Percentiles rank a stretch among this genome's conserved stretches.
These are phyloP conservation scores for Pseudachorutes palmiensis DNA, from an alignment of 1,140 invertebrate species.

Conservation along the genomic window DNA sequence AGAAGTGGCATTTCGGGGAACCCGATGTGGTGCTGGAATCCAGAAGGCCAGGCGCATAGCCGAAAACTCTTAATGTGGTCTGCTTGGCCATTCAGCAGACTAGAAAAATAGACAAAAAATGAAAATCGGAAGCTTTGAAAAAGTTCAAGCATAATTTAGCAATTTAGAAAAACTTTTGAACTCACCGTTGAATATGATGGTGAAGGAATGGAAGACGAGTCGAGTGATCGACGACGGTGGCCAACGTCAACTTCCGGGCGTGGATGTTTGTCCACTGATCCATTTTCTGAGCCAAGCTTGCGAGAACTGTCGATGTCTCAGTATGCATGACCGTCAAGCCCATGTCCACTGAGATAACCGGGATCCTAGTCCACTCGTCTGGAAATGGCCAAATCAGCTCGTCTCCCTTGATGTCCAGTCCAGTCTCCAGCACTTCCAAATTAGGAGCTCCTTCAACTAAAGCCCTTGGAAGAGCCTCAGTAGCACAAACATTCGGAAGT, in stretches of 20 bases:
- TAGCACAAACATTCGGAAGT: neutral
- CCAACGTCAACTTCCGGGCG: neutral
- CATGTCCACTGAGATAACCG: neutral
- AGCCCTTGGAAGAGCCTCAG: neutral
- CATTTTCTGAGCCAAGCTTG: neutral
- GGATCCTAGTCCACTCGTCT: neutral
- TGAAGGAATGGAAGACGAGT: neutral
- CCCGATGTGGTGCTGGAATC: neutral
- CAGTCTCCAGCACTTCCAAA: neutral
- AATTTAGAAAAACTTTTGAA: too few species aligned
- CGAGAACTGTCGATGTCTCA: neutral
- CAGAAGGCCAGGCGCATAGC: neutral
- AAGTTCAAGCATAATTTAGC: too few species aligned
- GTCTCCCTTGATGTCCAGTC: neutral
- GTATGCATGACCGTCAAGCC: neutral
- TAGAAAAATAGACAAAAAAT: too few species aligned
- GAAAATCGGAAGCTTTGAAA: too few species aligned
- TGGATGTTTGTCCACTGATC: neutral
- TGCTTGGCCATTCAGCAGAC: neutral
- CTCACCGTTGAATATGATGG: neutral
- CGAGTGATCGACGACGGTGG: neutral
- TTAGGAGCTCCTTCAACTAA: neutral
- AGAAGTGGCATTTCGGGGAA: neutral
- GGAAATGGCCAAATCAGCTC: neutral
- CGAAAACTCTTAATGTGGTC: neutral